Evolutionary conservation across 2,113 vertebrate species (phyloP).

Genomic region (Anas platyrhynchos): DNA sequence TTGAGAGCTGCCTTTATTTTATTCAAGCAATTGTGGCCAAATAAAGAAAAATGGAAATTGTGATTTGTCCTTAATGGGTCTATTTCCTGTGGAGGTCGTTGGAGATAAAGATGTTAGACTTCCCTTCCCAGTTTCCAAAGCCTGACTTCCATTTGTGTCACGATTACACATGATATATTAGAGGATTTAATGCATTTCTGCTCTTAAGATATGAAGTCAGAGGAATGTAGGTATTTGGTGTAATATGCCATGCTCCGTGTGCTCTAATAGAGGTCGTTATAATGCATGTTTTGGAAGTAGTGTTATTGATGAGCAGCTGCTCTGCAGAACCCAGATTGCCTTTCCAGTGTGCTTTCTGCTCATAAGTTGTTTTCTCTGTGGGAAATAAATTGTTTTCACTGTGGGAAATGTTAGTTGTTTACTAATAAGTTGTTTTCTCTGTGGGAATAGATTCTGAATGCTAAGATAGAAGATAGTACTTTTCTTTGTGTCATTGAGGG

Average conservation of each 20-base stretch:
- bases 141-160: not conserved
- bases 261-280: not conserved
- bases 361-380: conserved; percentile 58
- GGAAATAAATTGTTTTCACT: conserved; percentile 73
- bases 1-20: not conserved
- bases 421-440: conserved; percentile 72
- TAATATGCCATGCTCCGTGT: not conserved
- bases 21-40: not conserved
- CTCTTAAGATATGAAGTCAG: not conserved
- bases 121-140: not conserved
- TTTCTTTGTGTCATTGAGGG: not conserved
- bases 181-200: not conserved
- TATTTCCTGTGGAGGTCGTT: not conserved
- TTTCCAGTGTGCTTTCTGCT: conserved; percentile 58
- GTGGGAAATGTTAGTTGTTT: conserved; percentile 68
- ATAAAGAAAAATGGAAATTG: conserved; percentile 4
- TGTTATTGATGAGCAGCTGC: conserved; percentile 64
- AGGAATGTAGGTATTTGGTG: not conserved
- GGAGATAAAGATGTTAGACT: not conserved
- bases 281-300: conserved; percentile 36
- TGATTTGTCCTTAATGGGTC: conserved; percentile 31
- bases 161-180: not conserved
- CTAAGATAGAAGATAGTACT: conserved; percentile 12
- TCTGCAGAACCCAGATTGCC: conserved; percentile 45
- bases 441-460: conserved; percentile 17